Evolutionary conservation across 1,140 invertebrate genomes (phyloP).

Genomic region (Eciton burchellii): DNA sequence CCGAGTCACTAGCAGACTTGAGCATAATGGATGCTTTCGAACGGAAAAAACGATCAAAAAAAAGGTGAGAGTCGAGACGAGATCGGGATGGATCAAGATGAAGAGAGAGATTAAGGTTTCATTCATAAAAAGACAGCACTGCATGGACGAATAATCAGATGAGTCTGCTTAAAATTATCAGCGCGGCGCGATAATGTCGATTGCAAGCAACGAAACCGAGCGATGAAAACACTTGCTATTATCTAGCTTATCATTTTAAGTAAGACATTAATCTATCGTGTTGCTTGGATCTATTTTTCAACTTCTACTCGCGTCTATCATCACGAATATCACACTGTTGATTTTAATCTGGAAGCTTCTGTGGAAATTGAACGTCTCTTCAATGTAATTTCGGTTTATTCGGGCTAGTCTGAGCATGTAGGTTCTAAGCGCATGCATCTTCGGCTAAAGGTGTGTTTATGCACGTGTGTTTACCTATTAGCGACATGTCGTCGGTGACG

Average conservation of each 20-base stretch:
- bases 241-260: background rate
- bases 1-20: conserved; percentile 38
- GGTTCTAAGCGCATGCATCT: conserved; percentile 41
- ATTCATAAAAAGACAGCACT: conserved; percentile 24
- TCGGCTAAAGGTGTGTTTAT: conserved; percentile 61
- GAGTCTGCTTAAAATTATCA: conserved; percentile 52
- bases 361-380: conserved; percentile 17
- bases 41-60: conserved; percentile 61
- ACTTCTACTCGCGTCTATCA: background rate
- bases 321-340: conserved; percentile 21
- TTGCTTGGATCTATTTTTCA: background rate
- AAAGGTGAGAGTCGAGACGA: conserved; percentile 18
- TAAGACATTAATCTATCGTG: background rate
- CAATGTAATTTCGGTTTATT: conserved; percentile 60
- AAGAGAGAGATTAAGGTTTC: conserved; percentile 18
- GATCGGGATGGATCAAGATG: background rate
- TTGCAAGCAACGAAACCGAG: background rate
- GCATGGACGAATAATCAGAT: conserved; percentile 22
- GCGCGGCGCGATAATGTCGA: background rate
- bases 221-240: background rate
- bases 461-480: conserved; percentile 71
- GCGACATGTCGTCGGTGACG: conserved; percentile 45
- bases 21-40: conserved; percentile 47
- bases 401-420: conserved; percentile 55
- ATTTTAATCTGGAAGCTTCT: conserved; percentile 23